Conservation (phyloP, 2,113 vertebrate genomes). For the Litocranius walleri region DNA sequence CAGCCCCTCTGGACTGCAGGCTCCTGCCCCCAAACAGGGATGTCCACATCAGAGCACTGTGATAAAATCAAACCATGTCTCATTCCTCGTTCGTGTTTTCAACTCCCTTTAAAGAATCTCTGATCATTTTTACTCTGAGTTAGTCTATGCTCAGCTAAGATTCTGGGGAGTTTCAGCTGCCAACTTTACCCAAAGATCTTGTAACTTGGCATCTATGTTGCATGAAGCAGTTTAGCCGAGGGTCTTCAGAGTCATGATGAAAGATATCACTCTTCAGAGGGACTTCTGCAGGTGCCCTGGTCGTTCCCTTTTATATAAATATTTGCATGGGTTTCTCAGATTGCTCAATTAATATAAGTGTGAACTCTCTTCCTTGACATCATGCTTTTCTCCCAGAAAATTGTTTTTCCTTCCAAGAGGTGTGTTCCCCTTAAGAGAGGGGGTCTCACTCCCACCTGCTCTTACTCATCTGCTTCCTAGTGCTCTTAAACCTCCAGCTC, state of each 20-base stretch:
- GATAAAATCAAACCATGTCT: neutral
- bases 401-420: neutral
- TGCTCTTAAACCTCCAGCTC: neutral
- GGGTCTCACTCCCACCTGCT: neutral
- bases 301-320: neutral
- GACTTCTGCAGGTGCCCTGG: neutral
- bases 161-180: neutral
- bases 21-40: too few species aligned
- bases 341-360: neutral
- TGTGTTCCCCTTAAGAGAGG: neutral
- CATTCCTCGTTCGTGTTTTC: neutral
- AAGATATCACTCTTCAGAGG: neutral
- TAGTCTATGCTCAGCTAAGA: neutral
- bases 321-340: neutral
- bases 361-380: neutral
- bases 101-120: neutral
- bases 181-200: neutral
- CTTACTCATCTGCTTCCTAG: neutral
- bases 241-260: fast-evolving
- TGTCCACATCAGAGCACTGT: fast-evolving
- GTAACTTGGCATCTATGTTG: neutral
- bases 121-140: neutral
- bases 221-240: fast-evolving
- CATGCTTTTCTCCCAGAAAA: too few species aligned
- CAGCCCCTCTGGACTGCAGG: neutral